Percentiles rank a stretch among this genome's conserved stretches.
Evolutionary conservation across 2,113 vertebrate genomes (phyloP).

Genomic region (Oreochromis spilurus): DNA sequence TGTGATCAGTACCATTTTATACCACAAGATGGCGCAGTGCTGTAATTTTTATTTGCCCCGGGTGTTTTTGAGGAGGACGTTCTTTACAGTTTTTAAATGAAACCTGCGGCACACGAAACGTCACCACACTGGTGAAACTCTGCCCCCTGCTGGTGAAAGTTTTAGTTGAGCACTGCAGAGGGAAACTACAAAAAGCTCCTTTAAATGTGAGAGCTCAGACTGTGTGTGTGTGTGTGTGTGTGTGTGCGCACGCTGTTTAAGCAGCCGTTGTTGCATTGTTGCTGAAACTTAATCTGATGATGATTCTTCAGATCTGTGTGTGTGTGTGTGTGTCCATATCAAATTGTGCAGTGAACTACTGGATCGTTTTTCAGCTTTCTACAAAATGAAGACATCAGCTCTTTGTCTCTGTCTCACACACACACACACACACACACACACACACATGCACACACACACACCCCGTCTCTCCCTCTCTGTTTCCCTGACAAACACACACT

Average conservation of each 20-base stretch:
- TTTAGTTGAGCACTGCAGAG: not conserved
- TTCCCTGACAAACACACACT: not conserved
- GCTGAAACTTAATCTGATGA: constrained; percentile 49
- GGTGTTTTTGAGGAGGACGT: not conserved
- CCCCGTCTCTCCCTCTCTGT: not conserved
- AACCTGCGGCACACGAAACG: not conserved
- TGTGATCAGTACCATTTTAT: not conserved
- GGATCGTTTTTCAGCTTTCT: constrained; percentile 48
- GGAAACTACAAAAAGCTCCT: not conserved
- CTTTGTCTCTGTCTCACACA: not conserved
- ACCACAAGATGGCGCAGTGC: not conserved
- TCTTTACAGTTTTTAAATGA: fast-evolving
- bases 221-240: fast-evolving
- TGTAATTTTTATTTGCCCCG: not conserved
- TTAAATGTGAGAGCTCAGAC: not conserved
- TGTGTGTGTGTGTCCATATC: constrained; percentile 18
- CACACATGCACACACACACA: not conserved
- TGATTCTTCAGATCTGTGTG: constrained; percentile 35
- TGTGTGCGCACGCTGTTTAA: constrained; percentile 12
- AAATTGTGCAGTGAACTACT: constrained; percentile 58
- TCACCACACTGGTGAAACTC: not conserved
- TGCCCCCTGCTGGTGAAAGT: not conserved
- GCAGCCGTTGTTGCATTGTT: constrained; percentile 40
- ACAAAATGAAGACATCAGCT: constrained; percentile 59
- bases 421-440: not conserved